Base-by-base conservation (phyloP, 2,888 invertebrate genomes). In the Encarsia formosa region DNA sequence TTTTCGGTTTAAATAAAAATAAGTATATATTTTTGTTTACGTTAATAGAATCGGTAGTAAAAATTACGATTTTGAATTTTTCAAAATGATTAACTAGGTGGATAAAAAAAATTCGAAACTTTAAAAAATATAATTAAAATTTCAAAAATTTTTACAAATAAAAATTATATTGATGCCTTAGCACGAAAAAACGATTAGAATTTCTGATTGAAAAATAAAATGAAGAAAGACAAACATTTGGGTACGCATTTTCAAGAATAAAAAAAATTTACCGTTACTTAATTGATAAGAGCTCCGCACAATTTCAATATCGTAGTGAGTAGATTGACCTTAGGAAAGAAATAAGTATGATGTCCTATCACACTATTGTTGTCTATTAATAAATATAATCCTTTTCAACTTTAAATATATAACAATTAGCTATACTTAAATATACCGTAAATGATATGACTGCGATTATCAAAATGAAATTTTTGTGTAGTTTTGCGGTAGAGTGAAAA, bases 361-460 rank as follows among this genome's bases (percentile, higher is more conserved):
- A 48, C 41, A 54, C 51, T 63, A 61, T 67, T 63, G 64, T 66
- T 65, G 67, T 67, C 65, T 67, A 65, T 61, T 64, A 65, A 61
- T 61, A 58, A 57, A 61, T 59, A 37, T 48, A 51, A 48, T 22
- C 40, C 31, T 37, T 40, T 48, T 22, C 3, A 20, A 15, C 20
- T 31, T 19, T 32, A 46, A 38, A 38, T 38, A 38, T 31, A 45
- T 26, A 42, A 38, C 35, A 49, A 16, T 31, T n/a, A n/a, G n/a
- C n/a, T n/a, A n/a, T n/a, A n/a, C n/a, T n/a, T n/a, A n/a, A n/a
- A n/a, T n/a, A n/a, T 48, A 53, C 40, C 44, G 23, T 44, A 40
- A 38, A 22, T 39, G 44, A 49, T 44, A 44, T 53, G 44, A 49
- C 44, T 54, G 54, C 45, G 38, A 42, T 37, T 54, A 53, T 49